phyloP scores from a whole-genome alignment of 2,113 vertebrate species.

The Calypte anna region DNA sequence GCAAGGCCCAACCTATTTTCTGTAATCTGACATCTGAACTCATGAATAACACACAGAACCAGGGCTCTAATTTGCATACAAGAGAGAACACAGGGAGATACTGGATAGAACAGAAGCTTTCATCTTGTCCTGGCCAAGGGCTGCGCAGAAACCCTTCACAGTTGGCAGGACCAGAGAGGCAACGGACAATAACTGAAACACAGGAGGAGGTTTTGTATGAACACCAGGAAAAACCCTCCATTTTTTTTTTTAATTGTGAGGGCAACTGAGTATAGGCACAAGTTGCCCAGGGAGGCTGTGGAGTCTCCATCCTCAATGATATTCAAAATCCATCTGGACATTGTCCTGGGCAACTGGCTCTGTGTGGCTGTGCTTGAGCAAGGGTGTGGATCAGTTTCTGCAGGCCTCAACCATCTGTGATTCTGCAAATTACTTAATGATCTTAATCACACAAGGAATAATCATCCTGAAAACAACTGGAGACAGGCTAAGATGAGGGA shows the following conservation, averaged over 20 bases:
- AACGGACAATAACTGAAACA: background rate
- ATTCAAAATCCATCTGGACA: background rate
- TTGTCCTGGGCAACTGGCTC: background rate
- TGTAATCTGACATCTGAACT: background rate
- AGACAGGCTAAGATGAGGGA: background rate
- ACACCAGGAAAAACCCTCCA: background rate
- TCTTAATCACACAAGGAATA: background rate
- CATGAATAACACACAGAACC: background rate
- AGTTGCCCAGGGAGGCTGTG: background rate
- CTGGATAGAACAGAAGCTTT: background rate
- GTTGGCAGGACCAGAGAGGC: background rate
- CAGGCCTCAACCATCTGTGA: background rate
- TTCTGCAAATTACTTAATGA: background rate
- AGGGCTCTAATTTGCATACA: background rate
- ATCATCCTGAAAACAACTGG: background rate
- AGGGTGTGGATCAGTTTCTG: background rate
- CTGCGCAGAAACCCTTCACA: background rate
- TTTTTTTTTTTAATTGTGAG: too few species aligned
- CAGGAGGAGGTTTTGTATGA: accelerated
- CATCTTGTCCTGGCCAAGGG: background rate
- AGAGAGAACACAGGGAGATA: background rate
- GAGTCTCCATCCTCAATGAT: background rate
- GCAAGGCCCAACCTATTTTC: background rate
- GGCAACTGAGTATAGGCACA: background rate
- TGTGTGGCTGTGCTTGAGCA: background rate